Conservation (phyloP, 2,797 vertebrate species). For the Enoplosus armatus region DNA sequence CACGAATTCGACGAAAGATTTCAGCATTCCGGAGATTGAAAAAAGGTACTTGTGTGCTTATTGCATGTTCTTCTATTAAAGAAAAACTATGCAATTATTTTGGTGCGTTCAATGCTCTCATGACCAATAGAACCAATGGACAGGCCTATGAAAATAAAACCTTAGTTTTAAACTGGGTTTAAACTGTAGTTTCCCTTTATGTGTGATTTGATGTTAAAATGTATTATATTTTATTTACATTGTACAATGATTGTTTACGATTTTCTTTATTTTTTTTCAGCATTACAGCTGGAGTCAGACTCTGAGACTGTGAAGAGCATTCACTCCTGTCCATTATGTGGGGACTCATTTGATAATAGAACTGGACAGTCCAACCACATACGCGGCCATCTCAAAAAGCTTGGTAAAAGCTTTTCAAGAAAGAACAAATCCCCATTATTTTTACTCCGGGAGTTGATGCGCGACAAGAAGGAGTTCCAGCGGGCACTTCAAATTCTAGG, state of each 20-base stretch:
- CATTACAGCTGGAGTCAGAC: constrained; percentile 68
- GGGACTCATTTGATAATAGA: constrained; percentile 97
- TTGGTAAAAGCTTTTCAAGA: constrained; percentile 92
- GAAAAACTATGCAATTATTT: background rate
- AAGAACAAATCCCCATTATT: constrained; percentile 95
- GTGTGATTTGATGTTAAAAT: background rate
- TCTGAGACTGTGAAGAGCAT: constrained; percentile 82
- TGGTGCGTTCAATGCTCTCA: background rate
- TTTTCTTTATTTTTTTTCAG: constrained; percentile 54
- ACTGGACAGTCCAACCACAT: constrained; percentile 99
- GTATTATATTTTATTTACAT: background rate
- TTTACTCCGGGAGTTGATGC: constrained; percentile 97
- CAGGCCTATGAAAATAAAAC: background rate
- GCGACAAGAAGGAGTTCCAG: constrained; percentile 96
- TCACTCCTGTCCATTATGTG: constrained; percentile 93
- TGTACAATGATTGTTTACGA: constrained; percentile 1
- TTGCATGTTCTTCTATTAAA: constrained; percentile 7
- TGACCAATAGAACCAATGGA: background rate
- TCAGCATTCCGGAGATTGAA: constrained; percentile 91
- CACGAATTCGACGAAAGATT: constrained; percentile 92
- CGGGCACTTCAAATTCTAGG: constrained; percentile 94
- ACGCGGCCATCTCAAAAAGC: constrained; percentile 97
- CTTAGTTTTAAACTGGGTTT: background rate
- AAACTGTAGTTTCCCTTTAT: background rate
- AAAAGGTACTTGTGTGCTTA: constrained; percentile 87